Evolutionary conservation across 2,113 vertebrate species (phyloP).

Genomic region (Ranitomeya variabilis): DNA sequence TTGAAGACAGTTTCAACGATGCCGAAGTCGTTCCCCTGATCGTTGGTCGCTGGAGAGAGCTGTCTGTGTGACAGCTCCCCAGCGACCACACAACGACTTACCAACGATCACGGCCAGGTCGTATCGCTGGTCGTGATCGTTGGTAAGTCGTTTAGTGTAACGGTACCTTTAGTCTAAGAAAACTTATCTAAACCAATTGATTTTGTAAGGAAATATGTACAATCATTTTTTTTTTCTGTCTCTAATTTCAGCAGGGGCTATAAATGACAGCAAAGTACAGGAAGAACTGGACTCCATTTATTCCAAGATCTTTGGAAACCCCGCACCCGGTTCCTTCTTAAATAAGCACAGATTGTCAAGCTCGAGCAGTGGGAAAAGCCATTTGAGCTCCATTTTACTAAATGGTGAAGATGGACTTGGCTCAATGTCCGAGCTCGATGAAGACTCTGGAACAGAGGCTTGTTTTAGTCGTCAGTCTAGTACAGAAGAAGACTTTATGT

Average conservation of each 20-base stretch:
- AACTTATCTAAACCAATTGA: background rate
- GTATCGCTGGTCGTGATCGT: too few relatives aligned
- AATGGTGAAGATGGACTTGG: conserved; percentile 80
- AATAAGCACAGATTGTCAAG: conserved; percentile 78
- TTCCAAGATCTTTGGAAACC: conserved; percentile 33
- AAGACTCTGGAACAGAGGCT: conserved; percentile 69
- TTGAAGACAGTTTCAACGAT: too few relatives aligned
- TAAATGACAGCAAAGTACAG: conserved; percentile 62
- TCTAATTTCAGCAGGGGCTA: conserved; percentile 71
- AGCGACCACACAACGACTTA: too few relatives aligned
- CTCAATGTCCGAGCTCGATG: conserved; percentile 75
- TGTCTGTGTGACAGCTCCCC: too few relatives aligned
- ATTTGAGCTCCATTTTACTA: conserved; percentile 77
- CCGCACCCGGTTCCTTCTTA: rapidly evolving
- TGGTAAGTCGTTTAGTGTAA: too few relatives aligned
- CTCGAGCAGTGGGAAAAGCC: conserved; percentile 83
- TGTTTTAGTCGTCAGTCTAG: conserved; percentile 75
- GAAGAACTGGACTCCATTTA: conserved; percentile 67
- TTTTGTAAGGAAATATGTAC: background rate
- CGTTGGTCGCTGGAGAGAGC: too few relatives aligned
- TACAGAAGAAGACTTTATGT: conserved; percentile 75
- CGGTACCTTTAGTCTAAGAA: too few relatives aligned
- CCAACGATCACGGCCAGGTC: too few relatives aligned
- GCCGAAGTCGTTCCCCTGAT: too few relatives aligned
- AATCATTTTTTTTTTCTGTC: background rate